Conservation (phyloP, 2,113 vertebrate species). For the Pygoscelis antarcticus region DNA sequence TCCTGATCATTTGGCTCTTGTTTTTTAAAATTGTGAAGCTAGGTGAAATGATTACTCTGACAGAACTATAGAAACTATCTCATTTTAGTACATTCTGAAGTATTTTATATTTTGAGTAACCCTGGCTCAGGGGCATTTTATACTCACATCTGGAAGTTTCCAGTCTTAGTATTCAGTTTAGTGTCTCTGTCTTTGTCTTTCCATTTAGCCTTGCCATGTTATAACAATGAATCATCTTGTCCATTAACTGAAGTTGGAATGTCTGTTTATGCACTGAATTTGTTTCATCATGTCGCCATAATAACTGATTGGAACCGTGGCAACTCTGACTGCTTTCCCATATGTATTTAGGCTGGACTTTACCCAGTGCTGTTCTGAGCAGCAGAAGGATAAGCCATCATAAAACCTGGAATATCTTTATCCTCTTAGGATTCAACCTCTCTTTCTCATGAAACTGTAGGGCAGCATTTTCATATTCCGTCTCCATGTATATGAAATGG, state of each 20-base stretch:
- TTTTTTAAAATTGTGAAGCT: constrained; percentile 18
- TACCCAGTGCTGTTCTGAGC: constrained; percentile 4
- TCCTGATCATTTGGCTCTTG: background rate
- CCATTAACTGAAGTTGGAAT: constrained; percentile 65
- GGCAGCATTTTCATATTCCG: background rate
- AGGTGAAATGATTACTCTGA: constrained; percentile 51
- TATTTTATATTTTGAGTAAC: constrained; percentile 29
- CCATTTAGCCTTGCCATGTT: constrained; percentile 44
- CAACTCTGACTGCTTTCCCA: constrained; percentile 53
- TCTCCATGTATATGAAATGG: background rate
- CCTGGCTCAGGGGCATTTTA: constrained; percentile 9
- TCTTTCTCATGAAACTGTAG: background rate
- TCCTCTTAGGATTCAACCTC: background rate
- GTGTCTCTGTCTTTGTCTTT: constrained; percentile 42
- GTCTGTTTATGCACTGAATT: constrained; percentile 51
- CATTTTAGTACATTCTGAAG: constrained; percentile 35
- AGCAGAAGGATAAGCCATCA: background rate
- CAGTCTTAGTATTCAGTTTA: background rate
- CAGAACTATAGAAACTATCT: constrained; percentile 28
- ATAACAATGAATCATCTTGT: constrained; percentile 68
- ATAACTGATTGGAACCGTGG: constrained; percentile 59
- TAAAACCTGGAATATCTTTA: background rate
- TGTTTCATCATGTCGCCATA: constrained; percentile 54
- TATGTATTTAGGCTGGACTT: constrained; percentile 30
- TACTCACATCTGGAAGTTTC: constrained; percentile 54